Base-by-base conservation (phyloP, 2,888 invertebrate genomes). In the Chloromyia formosa region DNA sequence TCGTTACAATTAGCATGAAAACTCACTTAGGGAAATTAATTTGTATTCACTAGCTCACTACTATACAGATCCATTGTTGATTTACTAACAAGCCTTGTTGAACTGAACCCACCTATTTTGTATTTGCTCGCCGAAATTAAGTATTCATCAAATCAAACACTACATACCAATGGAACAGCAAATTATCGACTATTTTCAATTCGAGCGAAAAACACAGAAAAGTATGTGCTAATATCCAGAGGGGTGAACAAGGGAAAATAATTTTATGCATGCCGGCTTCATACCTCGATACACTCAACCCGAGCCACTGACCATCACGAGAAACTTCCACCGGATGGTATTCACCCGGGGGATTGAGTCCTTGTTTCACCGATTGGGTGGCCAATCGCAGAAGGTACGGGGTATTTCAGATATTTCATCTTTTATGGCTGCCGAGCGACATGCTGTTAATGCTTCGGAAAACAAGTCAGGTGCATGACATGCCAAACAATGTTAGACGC, bases 381-480 rank as follows among this genome's bases (percentile, higher is more conserved):
- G 22, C 45, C 10, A 22, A 49, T 49, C 10, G 20, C 35, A 49
- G 12, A 45, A 35, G 66, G n/a, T 20, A 5, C 12, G 35, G 66
- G 22, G 2, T 22, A 16, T 40, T 16, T 20, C 49, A 66, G 66
- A 66, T 22, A 68, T 68, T 42, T 40, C 71, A 35, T 71, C 58
- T 58, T 42, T 69, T 53, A 69, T 40, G 71, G 71, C 71, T 56
- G 58, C 35, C 71, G 20, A 40, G 16, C 27, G 71, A 56, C 71
- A 56, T 56, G 58, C 22, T 42, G 56, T 71, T 56, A 35, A 58
- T 71, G 40, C 71, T 71, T 40, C 42, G 10, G 27, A 69, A 53
- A 53, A 69, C 53, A 66, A 66, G 66, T 69, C 68, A 54, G 53
- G 68, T 69, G 54, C 54, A 54, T 69, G 54, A 54, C 68, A 53